Percentiles rank a stretch among this genome's conserved stretches.
Conservation (phyloP, 2,797 vertebrate genomes). For the Syncerus caffer region DNA sequence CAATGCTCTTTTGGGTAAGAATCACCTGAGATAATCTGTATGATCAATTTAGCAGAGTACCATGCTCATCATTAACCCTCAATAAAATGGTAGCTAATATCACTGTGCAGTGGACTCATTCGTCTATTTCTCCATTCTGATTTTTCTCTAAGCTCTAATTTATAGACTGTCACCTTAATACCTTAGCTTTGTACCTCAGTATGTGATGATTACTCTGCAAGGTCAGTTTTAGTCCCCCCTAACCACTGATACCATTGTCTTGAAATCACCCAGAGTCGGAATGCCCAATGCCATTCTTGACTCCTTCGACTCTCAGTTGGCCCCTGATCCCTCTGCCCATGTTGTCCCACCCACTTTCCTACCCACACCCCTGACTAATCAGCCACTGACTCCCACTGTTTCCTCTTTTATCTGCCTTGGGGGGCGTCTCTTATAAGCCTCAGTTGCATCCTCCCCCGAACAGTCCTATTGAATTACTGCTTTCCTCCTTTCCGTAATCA, state of each 20-base stretch:
- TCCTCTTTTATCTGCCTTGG: background rate
- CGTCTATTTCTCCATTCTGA: background rate
- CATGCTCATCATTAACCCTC: background rate
- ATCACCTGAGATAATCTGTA: background rate
- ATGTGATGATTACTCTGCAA: accelerated
- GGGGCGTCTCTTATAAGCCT: background rate
- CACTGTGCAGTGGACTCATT: too few species aligned
- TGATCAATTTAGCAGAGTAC: background rate
- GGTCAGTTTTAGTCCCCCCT: background rate
- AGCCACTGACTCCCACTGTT: background rate
- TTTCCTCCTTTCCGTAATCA: background rate
- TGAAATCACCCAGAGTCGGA: background rate
- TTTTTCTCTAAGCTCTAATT: background rate
- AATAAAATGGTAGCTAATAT: too few species aligned
- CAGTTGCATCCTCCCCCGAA: background rate
- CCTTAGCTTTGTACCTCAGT: background rate
- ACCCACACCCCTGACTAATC: background rate
- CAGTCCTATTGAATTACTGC: background rate
- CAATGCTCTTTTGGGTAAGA: background rate
- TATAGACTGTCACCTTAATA: background rate
- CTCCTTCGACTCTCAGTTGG: background rate
- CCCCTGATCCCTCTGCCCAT: background rate
- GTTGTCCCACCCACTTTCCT: background rate
- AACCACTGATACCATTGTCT: background rate
- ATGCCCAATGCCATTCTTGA: background rate